Evolutionary conservation across 2,888 invertebrate species (phyloP).

Genomic region (Latheticus oryzae): DNA sequence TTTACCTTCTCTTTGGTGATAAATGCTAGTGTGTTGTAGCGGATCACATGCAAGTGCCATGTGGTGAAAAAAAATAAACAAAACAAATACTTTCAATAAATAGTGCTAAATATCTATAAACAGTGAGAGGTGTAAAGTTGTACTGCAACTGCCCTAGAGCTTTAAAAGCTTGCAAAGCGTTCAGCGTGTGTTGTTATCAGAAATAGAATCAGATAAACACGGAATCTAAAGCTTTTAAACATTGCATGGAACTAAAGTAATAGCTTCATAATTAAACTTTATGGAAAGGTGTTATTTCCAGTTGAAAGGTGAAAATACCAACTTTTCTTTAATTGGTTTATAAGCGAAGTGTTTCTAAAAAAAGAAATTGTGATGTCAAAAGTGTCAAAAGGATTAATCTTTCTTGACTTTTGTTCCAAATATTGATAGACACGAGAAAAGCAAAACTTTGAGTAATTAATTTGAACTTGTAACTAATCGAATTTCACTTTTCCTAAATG

Average conservation of each 20-base stretch:
- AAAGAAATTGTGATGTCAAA: slow-evolving; percentile 16
- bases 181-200: slow-evolving; percentile 53
- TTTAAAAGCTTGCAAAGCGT: slow-evolving; percentile 48
- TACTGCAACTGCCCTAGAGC: slow-evolving; percentile 49
- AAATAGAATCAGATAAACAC: slow-evolving; percentile 58
- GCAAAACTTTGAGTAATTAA: not conserved
- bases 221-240: slow-evolving; percentile 53
- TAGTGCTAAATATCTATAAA: slow-evolving; percentile 25
- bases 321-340: slow-evolving; percentile 20
- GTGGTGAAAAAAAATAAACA: slow-evolving; percentile 13
- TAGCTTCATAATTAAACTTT: slow-evolving; percentile 47
- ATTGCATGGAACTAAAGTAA: slow-evolving; percentile 49
- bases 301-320: slow-evolving; percentile 24
- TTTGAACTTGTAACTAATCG: slow-evolving; percentile 16
- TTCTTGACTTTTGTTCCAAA: no score
- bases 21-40: slow-evolving; percentile 73
- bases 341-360: slow-evolving; percentile 19
- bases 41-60: slow-evolving; percentile 55
- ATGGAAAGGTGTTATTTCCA: slow-evolving; percentile 46
- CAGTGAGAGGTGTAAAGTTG: slow-evolving; percentile 34
- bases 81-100: slow-evolving; percentile 18
- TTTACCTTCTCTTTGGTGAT: slow-evolving; percentile 65
- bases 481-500: slow-evolving; percentile 24
- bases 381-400: not conserved
- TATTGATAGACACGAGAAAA: slow-evolving; percentile 3